Evolutionary conservation across 2,888 invertebrate species (phyloP).

Genomic region (Phragmatobia fuliginosa): DNA sequence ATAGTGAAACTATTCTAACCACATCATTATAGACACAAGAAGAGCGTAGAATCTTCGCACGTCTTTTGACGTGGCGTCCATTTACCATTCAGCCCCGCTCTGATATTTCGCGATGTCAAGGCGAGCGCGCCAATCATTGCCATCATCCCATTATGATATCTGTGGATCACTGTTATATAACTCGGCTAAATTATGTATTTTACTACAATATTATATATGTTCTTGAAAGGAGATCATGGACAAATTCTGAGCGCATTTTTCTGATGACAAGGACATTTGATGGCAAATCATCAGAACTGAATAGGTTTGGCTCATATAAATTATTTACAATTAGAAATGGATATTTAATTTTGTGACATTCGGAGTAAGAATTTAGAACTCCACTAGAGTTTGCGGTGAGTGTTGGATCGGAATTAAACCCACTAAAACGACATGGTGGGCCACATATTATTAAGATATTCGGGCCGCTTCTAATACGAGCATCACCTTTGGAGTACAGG

Average conservation of each 20-base stretch:
- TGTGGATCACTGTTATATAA: constrained; percentile 42
- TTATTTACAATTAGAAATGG: too few relatives aligned
- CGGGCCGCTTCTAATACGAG: too few relatives aligned
- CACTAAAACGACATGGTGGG: too few relatives aligned
- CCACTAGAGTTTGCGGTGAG: too few relatives aligned
- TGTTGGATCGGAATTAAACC: too few relatives aligned
- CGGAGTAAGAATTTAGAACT: too few relatives aligned
- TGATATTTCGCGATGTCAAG: constrained; percentile 47
- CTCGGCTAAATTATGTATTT: constrained; percentile 36
- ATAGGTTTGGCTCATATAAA: too few relatives aligned
- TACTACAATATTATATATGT: constrained; percentile 1
- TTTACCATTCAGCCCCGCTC: constrained; percentile 19
- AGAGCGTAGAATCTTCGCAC: constrained; percentile 9
- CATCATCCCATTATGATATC: constrained; percentile 33
- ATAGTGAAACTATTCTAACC: background rate
- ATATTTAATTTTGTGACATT: too few relatives aligned
- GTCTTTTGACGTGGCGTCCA: constrained; percentile 34
- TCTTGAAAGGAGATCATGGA: background rate
- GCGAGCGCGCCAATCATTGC: constrained; percentile 37
- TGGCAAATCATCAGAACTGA: constrained; percentile 2
- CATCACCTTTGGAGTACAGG: too few relatives aligned
- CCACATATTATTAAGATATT: too few relatives aligned
- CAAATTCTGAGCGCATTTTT: background rate
- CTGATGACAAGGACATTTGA: constrained; percentile 4
- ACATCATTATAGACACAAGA: background rate